These are phyloP conservation scores for Sus cebifrons DNA, from an alignment of 2,797 vertebrate species.

Conservation along the genomic window DNA sequence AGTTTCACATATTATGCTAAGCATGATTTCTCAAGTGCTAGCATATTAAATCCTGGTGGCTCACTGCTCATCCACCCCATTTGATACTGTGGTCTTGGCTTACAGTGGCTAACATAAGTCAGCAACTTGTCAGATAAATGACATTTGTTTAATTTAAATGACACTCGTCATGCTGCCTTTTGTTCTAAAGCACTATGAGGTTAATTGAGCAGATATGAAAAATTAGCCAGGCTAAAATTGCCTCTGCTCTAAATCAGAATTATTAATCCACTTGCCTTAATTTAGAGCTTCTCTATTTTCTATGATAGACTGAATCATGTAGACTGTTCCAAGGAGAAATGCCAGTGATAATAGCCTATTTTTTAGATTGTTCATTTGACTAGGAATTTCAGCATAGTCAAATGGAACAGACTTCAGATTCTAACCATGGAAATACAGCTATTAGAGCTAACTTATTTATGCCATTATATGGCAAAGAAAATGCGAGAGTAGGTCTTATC, in stretches of 20 bases:
- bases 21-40: slow-evolving; percentile 62
- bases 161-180: slow-evolving; percentile 79
- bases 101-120: slow-evolving; percentile 78
- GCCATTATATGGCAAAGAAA: neutral
- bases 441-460: slow-evolving; percentile 41
- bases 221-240: slow-evolving; percentile 86
- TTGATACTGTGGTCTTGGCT: slow-evolving; percentile 74
- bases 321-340: slow-evolving; percentile 79
- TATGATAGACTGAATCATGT: slow-evolving; percentile 75
- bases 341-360: slow-evolving; percentile 80
- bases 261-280: slow-evolving; percentile 86
- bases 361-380: slow-evolving; percentile 71
- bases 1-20: neutral
- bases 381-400: slow-evolving; percentile 45
- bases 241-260: slow-evolving; percentile 82
- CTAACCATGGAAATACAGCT: neutral
- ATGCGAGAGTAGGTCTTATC: neutral
- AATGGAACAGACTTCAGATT: slow-evolving; percentile 46
- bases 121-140: slow-evolving; percentile 82
- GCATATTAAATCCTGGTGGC: slow-evolving; percentile 61
- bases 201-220: slow-evolving; percentile 90
- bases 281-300: slow-evolving; percentile 81
- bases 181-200: slow-evolving; percentile 86
- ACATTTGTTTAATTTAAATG: slow-evolving; percentile 89
- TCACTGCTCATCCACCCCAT: slow-evolving; percentile 62